Conservation (phyloP, 2,797 vertebrate species). For the Chlorospingus semifuscus region DNA sequence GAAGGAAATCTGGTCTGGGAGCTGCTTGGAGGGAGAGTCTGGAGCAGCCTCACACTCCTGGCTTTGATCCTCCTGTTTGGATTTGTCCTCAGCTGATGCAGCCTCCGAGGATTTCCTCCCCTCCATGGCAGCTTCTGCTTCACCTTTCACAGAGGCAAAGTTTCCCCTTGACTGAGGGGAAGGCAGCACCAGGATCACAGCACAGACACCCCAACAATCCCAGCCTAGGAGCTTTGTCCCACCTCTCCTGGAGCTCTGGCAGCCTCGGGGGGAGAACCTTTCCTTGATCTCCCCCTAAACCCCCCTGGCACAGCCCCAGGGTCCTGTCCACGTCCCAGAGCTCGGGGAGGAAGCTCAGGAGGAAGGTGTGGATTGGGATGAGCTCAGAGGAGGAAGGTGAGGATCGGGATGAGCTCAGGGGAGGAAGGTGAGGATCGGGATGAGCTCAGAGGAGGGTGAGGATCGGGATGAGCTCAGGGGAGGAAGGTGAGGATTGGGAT, state of each 20-base stretch:
- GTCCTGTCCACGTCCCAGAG: neutral
- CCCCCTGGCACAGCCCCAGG: neutral
- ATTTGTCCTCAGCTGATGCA: constrained; percentile 53
- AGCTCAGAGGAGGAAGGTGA: no score
- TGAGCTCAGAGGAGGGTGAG: no score
- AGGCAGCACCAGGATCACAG: neutral
- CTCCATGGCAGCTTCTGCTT: constrained; percentile 48
- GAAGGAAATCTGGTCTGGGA: constrained; percentile 97
- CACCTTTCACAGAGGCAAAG: constrained; percentile 66
- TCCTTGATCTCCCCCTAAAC: fast-evolving
- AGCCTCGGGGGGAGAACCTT: neutral
- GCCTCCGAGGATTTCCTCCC: constrained; percentile 59
- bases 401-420: no score
- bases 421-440: no score
- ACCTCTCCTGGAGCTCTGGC: neutral
- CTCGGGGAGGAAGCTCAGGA: no score
- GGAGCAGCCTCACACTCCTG: constrained; percentile 68
- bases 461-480: no score
- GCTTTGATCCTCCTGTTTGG: constrained; percentile 50
- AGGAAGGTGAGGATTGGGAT: fast-evolving
- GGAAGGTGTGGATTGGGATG: fast-evolving
- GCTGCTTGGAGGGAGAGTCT: constrained; percentile 92
- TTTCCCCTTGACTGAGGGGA: neutral
- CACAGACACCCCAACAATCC: neutral
- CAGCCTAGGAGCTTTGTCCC: fast-evolving